Evolutionary conservation across 1,140 invertebrate species (phyloP).

Genomic region (Spodoptera litura): DNA sequence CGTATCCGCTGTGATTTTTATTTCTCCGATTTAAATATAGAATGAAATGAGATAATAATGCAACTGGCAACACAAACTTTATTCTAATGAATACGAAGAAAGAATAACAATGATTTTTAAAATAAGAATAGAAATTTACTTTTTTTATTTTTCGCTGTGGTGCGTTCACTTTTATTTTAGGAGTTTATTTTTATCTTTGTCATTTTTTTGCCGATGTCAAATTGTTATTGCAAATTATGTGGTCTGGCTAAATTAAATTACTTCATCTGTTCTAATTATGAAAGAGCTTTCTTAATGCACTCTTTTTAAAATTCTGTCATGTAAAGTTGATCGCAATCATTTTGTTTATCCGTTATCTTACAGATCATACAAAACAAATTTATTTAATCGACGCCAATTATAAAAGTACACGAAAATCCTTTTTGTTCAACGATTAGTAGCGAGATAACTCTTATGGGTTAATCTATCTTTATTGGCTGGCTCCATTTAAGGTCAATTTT

Average conservation of each 20-base stretch:
- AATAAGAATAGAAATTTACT: conserved; percentile 14
- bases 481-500: too few relatives aligned
- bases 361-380: background rate
- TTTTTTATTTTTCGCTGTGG: background rate
- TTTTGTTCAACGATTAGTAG: background rate
- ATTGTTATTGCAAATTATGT: too few relatives aligned
- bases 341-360: background rate
- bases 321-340: background rate
- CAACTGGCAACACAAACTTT: conserved; percentile 12
- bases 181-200: background rate
- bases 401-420: conserved; percentile 12
- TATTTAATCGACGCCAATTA: background rate
- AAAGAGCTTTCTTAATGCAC: too few relatives aligned
- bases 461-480: too few relatives aligned
- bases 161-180: conserved; percentile 14
- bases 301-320: background rate
- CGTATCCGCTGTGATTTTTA: conserved; percentile 4
- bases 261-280: too few relatives aligned
- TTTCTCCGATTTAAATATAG: background rate
- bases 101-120: conserved; percentile 27
- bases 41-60: conserved; percentile 11
- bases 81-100: conserved; percentile 21
- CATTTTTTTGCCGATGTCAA: background rate
- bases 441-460: too few relatives aligned
- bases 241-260: background rate